A percentile compares a stretch with the other conserved stretches of the same genome.
Evolutionary conservation across 1,140 invertebrate species (phyloP).

Genomic region (Lysiphlebus fabarum): DNA sequence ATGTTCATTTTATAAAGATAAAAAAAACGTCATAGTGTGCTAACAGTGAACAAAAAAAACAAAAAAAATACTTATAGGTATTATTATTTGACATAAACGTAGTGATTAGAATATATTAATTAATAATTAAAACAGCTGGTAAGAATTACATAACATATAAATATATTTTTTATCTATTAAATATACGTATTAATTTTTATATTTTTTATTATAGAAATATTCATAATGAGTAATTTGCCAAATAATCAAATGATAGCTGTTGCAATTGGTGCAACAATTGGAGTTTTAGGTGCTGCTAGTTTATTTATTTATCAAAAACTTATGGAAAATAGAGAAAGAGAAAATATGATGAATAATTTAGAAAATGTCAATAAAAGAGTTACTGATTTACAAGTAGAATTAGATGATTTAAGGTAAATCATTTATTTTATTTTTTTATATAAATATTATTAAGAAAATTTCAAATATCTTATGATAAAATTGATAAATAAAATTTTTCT

Average conservation of each 20-base stretch:
- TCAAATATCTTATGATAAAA: background rate
- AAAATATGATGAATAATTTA: slow-evolving; percentile 49
- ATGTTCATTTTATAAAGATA: too few species aligned
- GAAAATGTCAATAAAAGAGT: slow-evolving; percentile 42
- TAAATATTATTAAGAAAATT: slow-evolving; percentile 16
- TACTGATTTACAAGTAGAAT: slow-evolving; percentile 40
- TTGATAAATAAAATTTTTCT: slow-evolving; percentile 19
- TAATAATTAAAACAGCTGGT: too few species aligned
- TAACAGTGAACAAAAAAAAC: too few species aligned
- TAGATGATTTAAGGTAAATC: slow-evolving; percentile 39
- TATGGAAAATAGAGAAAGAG: slow-evolving; percentile 58
- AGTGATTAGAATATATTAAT: too few species aligned
- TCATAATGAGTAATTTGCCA: slow-evolving; percentile 38
- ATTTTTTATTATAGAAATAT: slow-evolving; percentile 21
- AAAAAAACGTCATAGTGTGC: too few species aligned
- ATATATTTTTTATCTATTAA: background rate
- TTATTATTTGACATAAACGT: too few species aligned
- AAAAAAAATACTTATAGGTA: too few species aligned
- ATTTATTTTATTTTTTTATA: slow-evolving; percentile 14
- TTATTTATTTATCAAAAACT: slow-evolving; percentile 63
- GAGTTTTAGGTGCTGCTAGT: slow-evolving; percentile 62
- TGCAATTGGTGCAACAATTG: slow-evolving; percentile 57
- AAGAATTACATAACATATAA: too few species aligned
- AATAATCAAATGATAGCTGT: slow-evolving; percentile 41
- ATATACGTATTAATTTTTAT: background rate